phyloP scores from a whole-genome alignment of 1,140 invertebrate species.

The Drosophila gunungcola region DNA sequence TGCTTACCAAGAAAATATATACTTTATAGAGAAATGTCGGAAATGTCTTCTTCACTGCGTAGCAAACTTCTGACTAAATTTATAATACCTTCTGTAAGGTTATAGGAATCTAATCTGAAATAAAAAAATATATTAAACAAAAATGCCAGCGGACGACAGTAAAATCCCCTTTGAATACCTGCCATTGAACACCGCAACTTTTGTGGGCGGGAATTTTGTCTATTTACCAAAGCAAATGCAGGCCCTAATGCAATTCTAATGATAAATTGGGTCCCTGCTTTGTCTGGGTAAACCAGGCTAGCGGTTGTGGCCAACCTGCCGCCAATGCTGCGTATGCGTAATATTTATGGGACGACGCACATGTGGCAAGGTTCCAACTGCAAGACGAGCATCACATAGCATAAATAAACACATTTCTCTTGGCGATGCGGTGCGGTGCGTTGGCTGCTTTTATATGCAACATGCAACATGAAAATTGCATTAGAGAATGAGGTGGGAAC shows the following conservation, averaged over 20 bases:
- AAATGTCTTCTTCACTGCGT: too few relatives aligned
- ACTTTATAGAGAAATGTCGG: too few relatives aligned
- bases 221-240: neutral
- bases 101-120: too few relatives aligned
- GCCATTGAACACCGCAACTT: neutral
- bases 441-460: constrained; percentile 36
- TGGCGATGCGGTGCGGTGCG: constrained; percentile 14
- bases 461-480: constrained; percentile 68
- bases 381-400: constrained; percentile 49
- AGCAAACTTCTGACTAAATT: too few relatives aligned
- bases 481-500: constrained; percentile 40
- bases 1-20: too few relatives aligned
- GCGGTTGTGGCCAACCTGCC: constrained; percentile 29
- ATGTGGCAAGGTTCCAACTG: constrained; percentile 72
- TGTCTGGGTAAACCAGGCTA: constrained; percentile 72
- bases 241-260: constrained; percentile 37
- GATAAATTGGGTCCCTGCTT: constrained; percentile 24
- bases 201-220: neutral
- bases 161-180: neutral
- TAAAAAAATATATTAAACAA: neutral
- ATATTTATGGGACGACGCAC: constrained; percentile 70
- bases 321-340: constrained; percentile 62
- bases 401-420: constrained; percentile 73
- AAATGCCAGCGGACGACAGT: neutral
- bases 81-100: too few relatives aligned